Percentiles rank a stretch among this genome's conserved stretches.
Conservation (phyloP, 2,888 invertebrate genomes). For the Poecilus cupreus region DNA sequence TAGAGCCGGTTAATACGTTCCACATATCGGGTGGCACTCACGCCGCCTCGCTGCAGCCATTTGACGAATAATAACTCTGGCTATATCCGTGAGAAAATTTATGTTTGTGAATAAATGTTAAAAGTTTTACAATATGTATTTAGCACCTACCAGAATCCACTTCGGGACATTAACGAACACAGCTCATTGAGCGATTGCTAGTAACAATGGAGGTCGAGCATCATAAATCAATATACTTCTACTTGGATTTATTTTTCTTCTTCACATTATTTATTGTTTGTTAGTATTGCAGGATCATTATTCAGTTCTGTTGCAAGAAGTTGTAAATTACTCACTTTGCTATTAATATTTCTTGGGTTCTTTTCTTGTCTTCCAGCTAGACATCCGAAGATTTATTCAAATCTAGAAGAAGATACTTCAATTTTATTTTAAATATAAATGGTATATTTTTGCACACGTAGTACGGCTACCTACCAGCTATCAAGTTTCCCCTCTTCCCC, state of each 20-base stretch:
- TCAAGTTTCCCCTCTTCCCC: no score
- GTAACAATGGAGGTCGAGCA: constrained; percentile 8
- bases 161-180: background rate
- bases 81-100: constrained; percentile 37
- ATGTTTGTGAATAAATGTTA: constrained; percentile 5
- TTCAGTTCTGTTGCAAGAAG: constrained; percentile 17
- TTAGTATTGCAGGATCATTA: constrained; percentile 37
- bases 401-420: no score
- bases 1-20: constrained; percentile 22
- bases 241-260: constrained; percentile 13
- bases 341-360: background rate
- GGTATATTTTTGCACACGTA: no score
- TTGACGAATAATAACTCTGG: background rate
- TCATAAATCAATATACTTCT: constrained; percentile 46
- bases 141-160: constrained; percentile 15
- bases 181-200: background rate
- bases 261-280: constrained; percentile 30
- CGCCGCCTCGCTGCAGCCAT: background rate
- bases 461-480: no score
- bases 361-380: background rate
- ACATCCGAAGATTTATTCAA: no score
- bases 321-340: constrained; percentile 17
- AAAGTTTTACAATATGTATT: constrained; percentile 10
- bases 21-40: constrained; percentile 37
- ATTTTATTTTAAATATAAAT: no score